These are phyloP conservation scores for Phrynocephalus vlangalii DNA, from an alignment of 2,797 vertebrate species.

Conservation along the genomic window DNA sequence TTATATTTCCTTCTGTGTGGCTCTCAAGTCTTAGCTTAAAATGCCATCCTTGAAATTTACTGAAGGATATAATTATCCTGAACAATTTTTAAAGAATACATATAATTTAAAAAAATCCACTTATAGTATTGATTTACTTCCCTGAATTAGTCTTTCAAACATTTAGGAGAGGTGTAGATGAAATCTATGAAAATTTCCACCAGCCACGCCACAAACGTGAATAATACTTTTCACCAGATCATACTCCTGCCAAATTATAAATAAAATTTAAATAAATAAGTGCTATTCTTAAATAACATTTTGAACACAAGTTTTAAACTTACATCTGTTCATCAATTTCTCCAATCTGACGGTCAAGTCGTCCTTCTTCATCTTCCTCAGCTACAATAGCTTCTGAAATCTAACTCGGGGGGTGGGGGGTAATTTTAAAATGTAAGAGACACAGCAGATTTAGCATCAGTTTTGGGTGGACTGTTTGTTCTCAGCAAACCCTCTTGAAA, in stretches of 20 bases:
- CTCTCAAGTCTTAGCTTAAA: neutral
- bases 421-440: neutral
- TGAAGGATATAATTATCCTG: too few relatives aligned
- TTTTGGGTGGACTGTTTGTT: constrained; percentile 27
- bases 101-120: neutral
- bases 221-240: neutral
- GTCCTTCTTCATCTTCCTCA: constrained; percentile 96
- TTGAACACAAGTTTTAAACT: constrained; percentile 61
- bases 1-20: neutral
- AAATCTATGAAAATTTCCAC: neutral
- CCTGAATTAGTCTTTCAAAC: neutral
- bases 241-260: neutral
- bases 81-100: too few relatives aligned
- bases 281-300: constrained; percentile 36
- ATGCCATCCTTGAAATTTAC: neutral
- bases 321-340: constrained; percentile 97
- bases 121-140: constrained; percentile 7
- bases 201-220: neutral
- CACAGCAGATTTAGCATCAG: neutral
- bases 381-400: constrained; percentile 97
- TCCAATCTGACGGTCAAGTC: constrained; percentile 94
- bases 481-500: neutral
- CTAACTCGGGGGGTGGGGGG: constrained; percentile 66
- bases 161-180: neutral
- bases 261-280: constrained; percentile 10